These are phyloP conservation scores for Caenorhabditis brenneri DNA, from an alignment of 1,140 invertebrate species.

Conservation along the genomic window DNA sequence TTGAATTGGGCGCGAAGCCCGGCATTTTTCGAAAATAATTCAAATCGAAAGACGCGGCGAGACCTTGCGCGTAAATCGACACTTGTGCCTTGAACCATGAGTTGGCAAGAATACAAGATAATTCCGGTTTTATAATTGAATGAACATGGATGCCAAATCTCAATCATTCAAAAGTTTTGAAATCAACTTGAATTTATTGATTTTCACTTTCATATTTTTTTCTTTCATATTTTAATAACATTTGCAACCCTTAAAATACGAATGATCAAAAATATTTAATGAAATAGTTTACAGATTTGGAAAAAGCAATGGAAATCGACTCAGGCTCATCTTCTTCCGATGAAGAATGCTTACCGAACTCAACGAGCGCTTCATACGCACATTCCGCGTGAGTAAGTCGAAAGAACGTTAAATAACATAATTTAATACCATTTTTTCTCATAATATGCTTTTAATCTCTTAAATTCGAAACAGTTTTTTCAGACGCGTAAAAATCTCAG, in stretches of 20 bases:
- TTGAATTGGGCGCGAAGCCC: background rate
- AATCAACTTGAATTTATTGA: too few species aligned
- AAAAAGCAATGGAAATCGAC: background rate
- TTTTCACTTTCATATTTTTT: too few species aligned
- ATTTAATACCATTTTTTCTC: background rate
- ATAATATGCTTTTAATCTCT: too few species aligned
- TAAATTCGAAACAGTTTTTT: too few species aligned
- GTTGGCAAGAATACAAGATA: conserved; percentile 3
- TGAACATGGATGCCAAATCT: too few species aligned
- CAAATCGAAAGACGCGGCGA: background rate
- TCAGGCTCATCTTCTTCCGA: background rate
- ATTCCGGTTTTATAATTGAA: background rate
- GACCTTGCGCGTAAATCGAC: conserved; percentile 15
- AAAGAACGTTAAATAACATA: background rate
- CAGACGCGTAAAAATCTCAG: background rate
- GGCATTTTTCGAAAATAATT: conserved; percentile 5
- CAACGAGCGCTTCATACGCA: background rate
- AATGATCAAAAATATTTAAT: background rate
- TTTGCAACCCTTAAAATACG: too few species aligned
- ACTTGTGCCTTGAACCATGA: conserved; percentile 19
- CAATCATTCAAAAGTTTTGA: too few species aligned
- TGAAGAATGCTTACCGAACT: background rate
- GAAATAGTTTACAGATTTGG: background rate
- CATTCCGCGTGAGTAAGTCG: background rate
- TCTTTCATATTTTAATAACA: too few species aligned